Percentiles rank a stretch among this genome's conserved stretches.
phyloP scores from a whole-genome alignment of 2,888 invertebrate genomes.

The Melanchra persicariae region DNA sequence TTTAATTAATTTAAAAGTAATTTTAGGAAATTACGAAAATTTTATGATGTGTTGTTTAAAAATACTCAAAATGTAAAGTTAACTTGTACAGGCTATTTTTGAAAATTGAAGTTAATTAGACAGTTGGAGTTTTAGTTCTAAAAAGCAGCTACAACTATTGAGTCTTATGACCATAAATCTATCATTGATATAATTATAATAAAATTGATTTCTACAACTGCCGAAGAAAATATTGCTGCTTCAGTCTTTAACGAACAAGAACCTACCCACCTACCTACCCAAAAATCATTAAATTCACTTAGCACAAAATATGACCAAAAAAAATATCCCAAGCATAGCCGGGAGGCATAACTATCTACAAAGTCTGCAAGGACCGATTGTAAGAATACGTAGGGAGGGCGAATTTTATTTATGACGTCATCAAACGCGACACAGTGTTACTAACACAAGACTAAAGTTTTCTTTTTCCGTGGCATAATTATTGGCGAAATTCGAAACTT shows the following conservation, averaged over 20 bases:
- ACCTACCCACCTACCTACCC: no score
- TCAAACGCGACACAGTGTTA: slow-evolving; percentile 76
- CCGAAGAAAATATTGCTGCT: not conserved
- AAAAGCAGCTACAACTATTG: not conserved
- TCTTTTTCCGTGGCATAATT: slow-evolving; percentile 62
- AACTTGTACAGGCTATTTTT: not conserved
- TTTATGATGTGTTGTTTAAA: no score
- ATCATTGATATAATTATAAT: no score
- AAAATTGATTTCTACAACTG: no score
- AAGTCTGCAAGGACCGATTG: slow-evolving; percentile 53
- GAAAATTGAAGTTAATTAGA: no score
- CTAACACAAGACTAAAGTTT: slow-evolving; percentile 67
- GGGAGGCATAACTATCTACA: slow-evolving; percentile 34
- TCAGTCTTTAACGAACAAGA: no score
- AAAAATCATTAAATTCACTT: not conserved
- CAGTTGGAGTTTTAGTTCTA: no score
- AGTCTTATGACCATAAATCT: no score
- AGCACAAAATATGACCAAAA: slow-evolving; percentile 16
- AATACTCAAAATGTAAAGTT: not conserved
- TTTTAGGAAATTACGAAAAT: not conserved
- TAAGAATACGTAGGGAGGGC: slow-evolving; percentile 64
- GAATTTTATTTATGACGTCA: slow-evolving; percentile 81
- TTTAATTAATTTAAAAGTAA: slow-evolving; percentile 40
- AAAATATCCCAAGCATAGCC: slow-evolving; percentile 39
- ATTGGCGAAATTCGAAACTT: slow-evolving; percentile 60